A percentile compares a stretch with the other conserved stretches of the same genome.
phyloP scores from a whole-genome alignment of 1,140 invertebrate species.

The Adoxophyes honmai region DNA sequence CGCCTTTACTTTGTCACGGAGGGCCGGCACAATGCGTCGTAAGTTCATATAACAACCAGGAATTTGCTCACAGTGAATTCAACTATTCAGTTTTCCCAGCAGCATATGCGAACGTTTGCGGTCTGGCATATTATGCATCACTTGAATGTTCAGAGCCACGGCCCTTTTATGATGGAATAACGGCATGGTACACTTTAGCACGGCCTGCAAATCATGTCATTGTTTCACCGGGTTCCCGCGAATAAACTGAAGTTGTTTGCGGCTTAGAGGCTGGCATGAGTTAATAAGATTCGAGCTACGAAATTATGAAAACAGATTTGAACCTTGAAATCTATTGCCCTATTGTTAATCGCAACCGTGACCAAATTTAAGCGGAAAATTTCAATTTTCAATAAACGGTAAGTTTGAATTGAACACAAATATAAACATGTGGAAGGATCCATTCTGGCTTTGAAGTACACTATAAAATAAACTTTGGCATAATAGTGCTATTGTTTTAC shows the following conservation, averaged over 20 bases:
- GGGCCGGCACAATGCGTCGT: constrained; percentile 57
- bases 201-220: not conserved
- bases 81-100: constrained; percentile 59
- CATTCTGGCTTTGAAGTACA: too few species aligned
- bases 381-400: too few species aligned
- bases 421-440: too few species aligned
- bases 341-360: too few species aligned
- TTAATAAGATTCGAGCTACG: too few species aligned
- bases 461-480: too few species aligned
- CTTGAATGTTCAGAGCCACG: not conserved
- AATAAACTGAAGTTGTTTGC: not conserved
- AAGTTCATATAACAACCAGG: constrained; percentile 40
- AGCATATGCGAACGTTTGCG: constrained; percentile 38
- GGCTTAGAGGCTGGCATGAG: not conserved
- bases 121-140: constrained; percentile 22
- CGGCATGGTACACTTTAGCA: not conserved
- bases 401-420: too few species aligned
- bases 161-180: not conserved
- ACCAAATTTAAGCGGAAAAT: too few species aligned
- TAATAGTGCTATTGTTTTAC: too few species aligned
- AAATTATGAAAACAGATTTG: too few species aligned
- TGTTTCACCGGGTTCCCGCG: not conserved
- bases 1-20: constrained; percentile 41
- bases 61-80: constrained; percentile 59
- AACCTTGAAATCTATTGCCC: too few species aligned